A percentile compares a stretch with the other conserved stretches of the same genome.
phyloP scores from a whole-genome alignment of 2,797 vertebrate species.

The Myoxocephalus aenaeus region DNA sequence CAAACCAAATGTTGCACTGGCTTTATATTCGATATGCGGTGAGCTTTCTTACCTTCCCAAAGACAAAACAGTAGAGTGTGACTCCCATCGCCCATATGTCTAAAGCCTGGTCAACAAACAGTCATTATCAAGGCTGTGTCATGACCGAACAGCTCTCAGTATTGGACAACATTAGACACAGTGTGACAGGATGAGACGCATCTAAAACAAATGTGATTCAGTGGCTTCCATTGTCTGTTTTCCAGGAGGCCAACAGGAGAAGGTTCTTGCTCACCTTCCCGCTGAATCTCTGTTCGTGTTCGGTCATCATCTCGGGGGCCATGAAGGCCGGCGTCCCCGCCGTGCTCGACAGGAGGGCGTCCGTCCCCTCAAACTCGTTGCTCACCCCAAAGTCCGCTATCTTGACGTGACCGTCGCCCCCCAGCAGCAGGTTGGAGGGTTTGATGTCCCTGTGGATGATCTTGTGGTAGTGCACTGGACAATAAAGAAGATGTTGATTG shows the following conservation, averaged over 20 bases:
- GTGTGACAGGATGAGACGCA: conserved; percentile 1
- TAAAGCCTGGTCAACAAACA: conserved; percentile 87
- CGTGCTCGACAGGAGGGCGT: conserved; percentile 91
- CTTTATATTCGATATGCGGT: background rate
- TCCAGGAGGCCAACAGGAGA: background rate
- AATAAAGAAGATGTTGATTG: background rate
- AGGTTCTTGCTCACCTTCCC: conserved; percentile 86
- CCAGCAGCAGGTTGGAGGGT: conserved; percentile 95
- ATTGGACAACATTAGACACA: conserved; percentile 7
- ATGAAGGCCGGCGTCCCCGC: conserved; percentile 97
- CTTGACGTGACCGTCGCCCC: conserved; percentile 93
- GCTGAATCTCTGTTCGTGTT: conserved; percentile 90
- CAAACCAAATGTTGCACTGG: background rate
- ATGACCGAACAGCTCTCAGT: conserved; percentile 12
- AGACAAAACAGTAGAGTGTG: conserved; percentile 95
- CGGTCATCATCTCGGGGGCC: conserved; percentile 93
- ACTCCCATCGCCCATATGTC: conserved; percentile 98
- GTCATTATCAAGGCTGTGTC: conserved; percentile 12
- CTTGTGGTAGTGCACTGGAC: conserved; percentile 95
- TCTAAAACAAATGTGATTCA: background rate
- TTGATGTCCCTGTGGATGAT: conserved; percentile 98
- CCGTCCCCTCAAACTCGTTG: conserved; percentile 94
- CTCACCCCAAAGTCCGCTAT: conserved; percentile 97
- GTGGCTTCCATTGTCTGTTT: background rate
- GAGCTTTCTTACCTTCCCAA: conserved; percentile 88